Evolutionary conservation across 2,888 invertebrate species (phyloP).

Genomic region (Tenodera sinensis): DNA sequence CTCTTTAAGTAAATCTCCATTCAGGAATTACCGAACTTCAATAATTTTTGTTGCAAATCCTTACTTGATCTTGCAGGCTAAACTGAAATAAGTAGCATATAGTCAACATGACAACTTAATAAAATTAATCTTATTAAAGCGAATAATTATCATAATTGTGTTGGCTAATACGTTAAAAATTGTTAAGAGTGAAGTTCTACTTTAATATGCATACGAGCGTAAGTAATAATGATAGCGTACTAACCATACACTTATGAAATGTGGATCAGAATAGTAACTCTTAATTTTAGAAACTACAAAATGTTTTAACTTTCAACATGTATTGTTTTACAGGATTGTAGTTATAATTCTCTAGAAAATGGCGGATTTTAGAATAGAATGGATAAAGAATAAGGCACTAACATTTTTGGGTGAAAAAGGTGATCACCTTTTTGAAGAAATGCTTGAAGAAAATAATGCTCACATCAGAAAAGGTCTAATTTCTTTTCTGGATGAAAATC

Average conservation of each 20-base stretch:
- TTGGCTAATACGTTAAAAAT: no score
- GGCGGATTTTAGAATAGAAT: background rate
- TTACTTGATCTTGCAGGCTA: no score
- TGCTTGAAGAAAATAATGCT: background rate
- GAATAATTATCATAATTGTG: no score
- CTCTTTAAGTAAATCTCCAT: no score
- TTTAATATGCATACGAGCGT: background rate
- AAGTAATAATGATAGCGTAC: background rate
- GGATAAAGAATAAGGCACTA: background rate
- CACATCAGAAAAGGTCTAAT: background rate
- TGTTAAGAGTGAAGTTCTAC: no score
- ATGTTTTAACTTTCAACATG: background rate
- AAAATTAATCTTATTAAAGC: no score
- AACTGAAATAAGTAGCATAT: no score
- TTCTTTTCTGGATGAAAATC: background rate
- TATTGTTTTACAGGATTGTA: background rate
- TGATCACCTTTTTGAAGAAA: background rate
- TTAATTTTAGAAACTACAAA: background rate
- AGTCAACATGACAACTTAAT: no score
- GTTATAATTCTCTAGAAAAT: background rate
- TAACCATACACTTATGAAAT: background rate
- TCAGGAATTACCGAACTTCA: no score
- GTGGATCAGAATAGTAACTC: background rate
- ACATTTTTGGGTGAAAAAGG: background rate
- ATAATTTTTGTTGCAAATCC: no score